phyloP scores from a whole-genome alignment of 2,888 invertebrate species.

The Esperia sulphurella region DNA sequence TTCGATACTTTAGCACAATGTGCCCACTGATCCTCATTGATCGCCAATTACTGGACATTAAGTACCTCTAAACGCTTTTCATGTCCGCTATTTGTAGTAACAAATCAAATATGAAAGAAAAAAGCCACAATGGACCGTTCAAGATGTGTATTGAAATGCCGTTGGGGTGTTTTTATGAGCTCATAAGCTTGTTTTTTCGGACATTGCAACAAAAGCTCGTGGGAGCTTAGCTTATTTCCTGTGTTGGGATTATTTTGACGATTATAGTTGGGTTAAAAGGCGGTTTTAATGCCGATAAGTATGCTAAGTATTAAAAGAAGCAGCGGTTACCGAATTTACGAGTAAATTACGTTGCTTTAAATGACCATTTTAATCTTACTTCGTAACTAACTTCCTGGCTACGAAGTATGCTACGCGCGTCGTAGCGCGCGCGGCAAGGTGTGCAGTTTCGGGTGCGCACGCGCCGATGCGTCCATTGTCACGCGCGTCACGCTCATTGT shows the following conservation, averaged over 20 bases:
- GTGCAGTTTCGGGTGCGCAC: conserved; percentile 52
- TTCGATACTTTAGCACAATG: conserved; percentile 72
- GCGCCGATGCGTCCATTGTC: conserved; percentile 66
- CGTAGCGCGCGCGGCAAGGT: conserved; percentile 45
- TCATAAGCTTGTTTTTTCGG: conserved; percentile 57
- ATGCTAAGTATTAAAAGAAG: no score
- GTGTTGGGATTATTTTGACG: conserved; percentile 31
- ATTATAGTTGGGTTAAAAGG: conserved; percentile 39
- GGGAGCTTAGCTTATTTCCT: conserved; percentile 41
- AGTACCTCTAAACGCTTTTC: conserved; percentile 75
- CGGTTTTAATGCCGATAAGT: conserved; percentile 6
- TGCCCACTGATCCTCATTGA: conserved; percentile 79
- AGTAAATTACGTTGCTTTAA: no score
- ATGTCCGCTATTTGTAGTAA: conserved; percentile 74
- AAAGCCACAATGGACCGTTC: conserved; percentile 59
- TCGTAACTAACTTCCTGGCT: not conserved
- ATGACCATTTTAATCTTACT: no score
- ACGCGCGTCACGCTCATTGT: conserved; percentile 62
- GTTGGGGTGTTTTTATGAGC: conserved; percentile 54
- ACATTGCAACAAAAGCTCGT: conserved; percentile 45
- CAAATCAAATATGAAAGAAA: conserved; percentile 71
- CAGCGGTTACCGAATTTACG: no score
- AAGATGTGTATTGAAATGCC: conserved; percentile 62
- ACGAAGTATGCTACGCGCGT: conserved; percentile 3
- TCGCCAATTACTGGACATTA: conserved; percentile 80